Base-by-base conservation (phyloP, 2,888 invertebrate genomes). In the Caenorhabditis sinica region DNA sequence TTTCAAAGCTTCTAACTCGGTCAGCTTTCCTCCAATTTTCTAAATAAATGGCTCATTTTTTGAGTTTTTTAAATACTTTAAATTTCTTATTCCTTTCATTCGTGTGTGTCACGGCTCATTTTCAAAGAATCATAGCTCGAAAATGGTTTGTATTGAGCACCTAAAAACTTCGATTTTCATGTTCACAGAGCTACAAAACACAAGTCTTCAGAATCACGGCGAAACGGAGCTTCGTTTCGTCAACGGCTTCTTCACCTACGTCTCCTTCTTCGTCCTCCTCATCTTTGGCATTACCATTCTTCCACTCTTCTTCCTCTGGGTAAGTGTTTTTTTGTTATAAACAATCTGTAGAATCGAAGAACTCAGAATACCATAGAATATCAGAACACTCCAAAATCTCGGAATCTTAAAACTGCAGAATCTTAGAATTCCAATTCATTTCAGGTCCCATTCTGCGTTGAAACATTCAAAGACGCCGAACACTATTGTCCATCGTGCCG, bases 301-400 rank as follows among this genome's bases (percentile, higher is more conserved):
- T 40, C 92, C 92, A 45, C 88, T 92, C 25, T 92, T 92, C 88
- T 91, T 92, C 88, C 88, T 92, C 40, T 92, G 92, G 92, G 88
- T 65, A 30, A 25, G 63, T 3, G 0, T 61, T 60, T 36, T 36
- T n/a, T 9, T 13, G 45, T 45, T 33, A 33, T 33, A 45, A n/a
- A 45, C 4, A 15, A 3, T 45, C 11, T 45, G 45, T 45, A 45
- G 45, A 45, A 13, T 4, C 17, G 4, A 9, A 33, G 23, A 66
- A 4, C 2, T 45, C 17, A 20, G 15, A 33, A 4, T 33, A 33
- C 33, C 4, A 33, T 6, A 20, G 13, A 28, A 28, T 15, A 1
- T 13, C 8, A 33, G 8, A 45, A 20, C 66, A 9, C 43, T 45
- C 4, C 45, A 45, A 45, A 45, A 45, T n/a, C 45, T n/a, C 11